phyloP scores from a whole-genome alignment of 2,113 vertebrate species.

The Aphelocoma coerulescens region DNA sequence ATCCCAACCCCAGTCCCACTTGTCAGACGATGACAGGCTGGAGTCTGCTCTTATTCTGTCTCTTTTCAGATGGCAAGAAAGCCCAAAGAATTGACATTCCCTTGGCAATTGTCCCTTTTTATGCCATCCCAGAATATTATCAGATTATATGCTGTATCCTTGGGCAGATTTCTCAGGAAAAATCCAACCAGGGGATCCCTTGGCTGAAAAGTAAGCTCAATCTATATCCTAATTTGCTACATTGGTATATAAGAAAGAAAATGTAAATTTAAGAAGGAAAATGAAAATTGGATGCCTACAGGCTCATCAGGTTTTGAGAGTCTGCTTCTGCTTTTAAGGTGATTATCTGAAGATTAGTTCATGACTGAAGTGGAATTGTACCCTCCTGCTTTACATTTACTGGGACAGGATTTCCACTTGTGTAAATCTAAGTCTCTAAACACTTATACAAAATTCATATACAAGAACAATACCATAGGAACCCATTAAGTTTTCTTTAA shows the following conservation, averaged over 20 bases:
- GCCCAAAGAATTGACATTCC: conserved; percentile 34
- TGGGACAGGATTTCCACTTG: neutral
- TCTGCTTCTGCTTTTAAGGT: neutral
- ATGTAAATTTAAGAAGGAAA: neutral
- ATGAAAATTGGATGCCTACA: neutral
- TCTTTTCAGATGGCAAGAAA: conserved; percentile 47
- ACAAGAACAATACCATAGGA: neutral
- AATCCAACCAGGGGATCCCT: neutral
- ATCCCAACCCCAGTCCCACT: conserved; percentile 7
- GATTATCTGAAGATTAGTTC: conserved; percentile 30
- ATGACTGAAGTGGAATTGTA: neutral
- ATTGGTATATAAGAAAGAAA: neutral
- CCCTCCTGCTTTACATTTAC: neutral
- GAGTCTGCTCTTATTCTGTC: neutral
- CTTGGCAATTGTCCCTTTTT: conserved; percentile 27
- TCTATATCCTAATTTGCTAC: neutral
- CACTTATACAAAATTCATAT: neutral
- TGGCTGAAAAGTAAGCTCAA: neutral
- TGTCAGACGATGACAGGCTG: conserved; percentile 6
- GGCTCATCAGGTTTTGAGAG: neutral
- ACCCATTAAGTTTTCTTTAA: neutral
- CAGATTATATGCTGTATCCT: neutral
- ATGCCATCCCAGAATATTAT: neutral
- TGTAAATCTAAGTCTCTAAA: neutral
- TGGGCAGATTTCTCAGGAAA: neutral